Percentiles rank a stretch among this genome's conserved stretches.
Evolutionary conservation across 1,140 invertebrate species (phyloP).

Genomic region (Apis florea): DNA sequence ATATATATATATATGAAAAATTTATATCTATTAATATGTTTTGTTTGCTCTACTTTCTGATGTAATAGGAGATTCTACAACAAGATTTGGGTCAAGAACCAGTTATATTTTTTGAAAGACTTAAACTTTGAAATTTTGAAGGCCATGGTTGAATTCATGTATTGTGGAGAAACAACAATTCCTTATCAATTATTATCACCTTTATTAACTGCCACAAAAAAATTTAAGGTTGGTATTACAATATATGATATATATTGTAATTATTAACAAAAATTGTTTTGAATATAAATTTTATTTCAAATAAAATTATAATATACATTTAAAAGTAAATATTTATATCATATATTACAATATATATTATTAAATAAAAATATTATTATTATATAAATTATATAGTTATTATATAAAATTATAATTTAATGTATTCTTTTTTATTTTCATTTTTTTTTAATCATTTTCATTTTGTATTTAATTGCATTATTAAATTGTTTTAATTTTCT

Average conservation of each 20-base stretch:
- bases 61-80: slow-evolving; percentile 80
- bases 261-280: neutral
- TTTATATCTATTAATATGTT: slow-evolving; percentile 3
- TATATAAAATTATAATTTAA: neutral
- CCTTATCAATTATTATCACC: slow-evolving; percentile 80
- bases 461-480: neutral
- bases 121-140: slow-evolving; percentile 82
- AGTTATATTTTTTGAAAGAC: slow-evolving; percentile 81
- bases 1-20: neutral
- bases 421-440: neutral
- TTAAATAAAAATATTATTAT: neutral
- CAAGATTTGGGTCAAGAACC: slow-evolving; percentile 81
- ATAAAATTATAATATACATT: slow-evolving; percentile 19
- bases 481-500: neutral
- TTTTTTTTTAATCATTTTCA: neutral
- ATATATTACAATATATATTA: neutral
- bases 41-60: slow-evolving; percentile 49
- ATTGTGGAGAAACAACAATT: slow-evolving; percentile 82
- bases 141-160: slow-evolving; percentile 83
- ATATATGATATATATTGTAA: neutral
- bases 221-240: slow-evolving; percentile 79
- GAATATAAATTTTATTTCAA: slow-evolving; percentile 18
- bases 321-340: neutral
- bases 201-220: slow-evolving; percentile 80
- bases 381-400: no score